Evolutionary conservation across 2,888 invertebrate genomes (phyloP).

Genomic region (Plebejus argus): DNA sequence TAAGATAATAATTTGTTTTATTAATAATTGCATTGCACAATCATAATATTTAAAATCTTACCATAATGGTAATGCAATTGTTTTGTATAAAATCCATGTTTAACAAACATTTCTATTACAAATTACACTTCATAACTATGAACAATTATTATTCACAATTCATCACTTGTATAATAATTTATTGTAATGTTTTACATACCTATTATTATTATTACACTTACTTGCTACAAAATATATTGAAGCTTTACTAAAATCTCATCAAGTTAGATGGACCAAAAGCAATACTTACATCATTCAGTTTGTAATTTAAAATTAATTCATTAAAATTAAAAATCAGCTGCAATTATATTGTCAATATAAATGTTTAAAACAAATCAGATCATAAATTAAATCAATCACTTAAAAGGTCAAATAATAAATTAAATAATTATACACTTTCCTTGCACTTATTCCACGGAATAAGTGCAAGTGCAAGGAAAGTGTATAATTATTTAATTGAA

Average conservation of each 20-base stretch:
- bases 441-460: no score
- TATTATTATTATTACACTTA: not conserved
- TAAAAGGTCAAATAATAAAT: not conserved
- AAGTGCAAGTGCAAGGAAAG: no score
- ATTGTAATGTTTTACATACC: not conserved
- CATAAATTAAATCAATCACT: not conserved
- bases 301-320: not conserved
- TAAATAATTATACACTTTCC: no score
- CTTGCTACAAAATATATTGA: not conserved
- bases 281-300: not conserved
- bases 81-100: conserved; percentile 7
- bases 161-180: not conserved
- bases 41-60: not conserved
- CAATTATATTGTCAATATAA: not conserved
- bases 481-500: no score
- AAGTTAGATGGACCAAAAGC: not conserved
- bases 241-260: not conserved
- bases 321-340: not conserved
- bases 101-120: not conserved
- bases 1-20: conserved; percentile 14
- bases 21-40: conserved; percentile 16
- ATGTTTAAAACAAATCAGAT: not conserved
- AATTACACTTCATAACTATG: not conserved
- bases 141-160: conserved; percentile 6
- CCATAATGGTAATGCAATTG: not conserved